Evolutionary conservation across 2,797 vertebrate species (phyloP).

Genomic region (Helicolenus hilgendorfi): DNA sequence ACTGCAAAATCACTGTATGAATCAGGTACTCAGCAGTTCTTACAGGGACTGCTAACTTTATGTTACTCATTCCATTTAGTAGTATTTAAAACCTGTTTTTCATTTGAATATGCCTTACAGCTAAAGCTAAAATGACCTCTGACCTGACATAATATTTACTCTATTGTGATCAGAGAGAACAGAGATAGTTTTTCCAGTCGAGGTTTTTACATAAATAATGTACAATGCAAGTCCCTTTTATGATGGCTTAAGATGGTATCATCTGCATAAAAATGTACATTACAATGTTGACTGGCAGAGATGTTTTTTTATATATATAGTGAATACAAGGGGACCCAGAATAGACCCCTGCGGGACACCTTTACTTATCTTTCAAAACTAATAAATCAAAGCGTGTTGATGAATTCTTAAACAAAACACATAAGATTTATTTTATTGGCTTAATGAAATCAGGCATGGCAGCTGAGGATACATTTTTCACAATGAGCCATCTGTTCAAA

Average conservation of each 20-base stretch:
- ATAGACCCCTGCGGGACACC: background rate
- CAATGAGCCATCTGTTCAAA: constrained; percentile 30
- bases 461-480: background rate
- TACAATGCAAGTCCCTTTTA: background rate
- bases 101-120: background rate
- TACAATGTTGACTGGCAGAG: background rate
- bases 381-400: background rate
- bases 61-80: background rate
- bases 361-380: background rate
- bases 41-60: no score
- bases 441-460: background rate
- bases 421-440: background rate
- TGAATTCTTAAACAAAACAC: background rate
- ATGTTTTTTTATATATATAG: background rate
- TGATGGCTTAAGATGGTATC: background rate
- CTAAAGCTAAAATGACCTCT: background rate
- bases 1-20: background rate
- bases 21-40: background rate
- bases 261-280: background rate
- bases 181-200: no score
- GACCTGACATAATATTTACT: background rate
- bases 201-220: background rate
- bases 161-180: background rate
- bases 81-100: background rate
- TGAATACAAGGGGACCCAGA: background rate